Base-by-base conservation (phyloP, 2,888 invertebrate genomes). In the Dicycla oo region DNA sequence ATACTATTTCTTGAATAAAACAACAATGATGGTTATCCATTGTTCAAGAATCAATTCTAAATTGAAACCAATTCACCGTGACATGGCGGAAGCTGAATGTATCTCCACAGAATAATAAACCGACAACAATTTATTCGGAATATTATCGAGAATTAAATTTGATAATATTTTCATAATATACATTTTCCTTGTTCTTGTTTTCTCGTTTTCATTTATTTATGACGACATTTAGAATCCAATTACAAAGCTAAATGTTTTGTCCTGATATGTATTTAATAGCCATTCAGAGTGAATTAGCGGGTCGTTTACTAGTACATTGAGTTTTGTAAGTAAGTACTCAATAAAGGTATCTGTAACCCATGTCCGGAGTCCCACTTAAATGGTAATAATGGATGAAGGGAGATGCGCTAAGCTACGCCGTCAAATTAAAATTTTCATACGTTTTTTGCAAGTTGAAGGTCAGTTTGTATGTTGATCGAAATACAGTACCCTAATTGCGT, bases 101-200 rank as follows among this genome's bases (percentile, higher is more conserved):
- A 20, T 56, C 13, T 58, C 4, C n/a, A 53, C 56, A 53, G 62
- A 73, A 73, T 65, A 47, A 45, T 20, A 56, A 78, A 49, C 61
- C 77, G 57, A 56, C 45, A 67, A 30, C 23, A 49, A 57, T n/a
- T 70, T 54, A 57, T 60, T 69, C 45, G 40, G 43, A 66, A 77
- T 47, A 80, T 80, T 60, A 78, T 71, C 43, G 51, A 67, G 53
- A 78, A 69, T 67, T 70, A 38, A 68, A 70, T 73, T 68, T 47
- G 51, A 69, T 64, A 56, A 70, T 60, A 54, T 67, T 74, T 76
- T 73, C 49, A 60, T 68, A 43, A 43, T 53, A 65, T 57, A 68
- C 11, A 15, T 65, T 69, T 71, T 63, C 62, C 40, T 18, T 61
- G 30, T 51, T 66, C 23, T 65, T 47, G 20, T 60, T 64, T 62